Evolutionary conservation across 2,797 vertebrate species (phyloP), one percentile per base, ranked within the genome.

Genomic region (Sebastes itinus): DNA sequence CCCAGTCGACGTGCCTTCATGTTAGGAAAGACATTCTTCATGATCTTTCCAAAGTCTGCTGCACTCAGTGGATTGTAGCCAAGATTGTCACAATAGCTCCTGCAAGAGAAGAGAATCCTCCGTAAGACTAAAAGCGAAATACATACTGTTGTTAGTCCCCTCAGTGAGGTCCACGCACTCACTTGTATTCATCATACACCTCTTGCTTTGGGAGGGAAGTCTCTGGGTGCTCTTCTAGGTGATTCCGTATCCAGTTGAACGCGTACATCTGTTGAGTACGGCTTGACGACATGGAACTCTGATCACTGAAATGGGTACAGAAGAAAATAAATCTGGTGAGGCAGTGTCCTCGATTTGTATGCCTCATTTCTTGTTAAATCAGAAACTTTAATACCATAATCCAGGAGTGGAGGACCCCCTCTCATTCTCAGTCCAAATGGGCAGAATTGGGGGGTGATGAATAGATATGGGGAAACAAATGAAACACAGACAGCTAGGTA

Each of bases 41-140:
- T 99, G 90, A 99, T 99, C 96, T 99, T 99, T 87, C 99, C 99
- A 88, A 99, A 99, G 95, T 99, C 99, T 92, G 99, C 98, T 87
- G 98, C 98, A 94, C 99, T 99, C 96, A 99, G 96, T 84, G 98
- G 97, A 90, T 99, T 98, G 95, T 99, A 99, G 94, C 97, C 97
- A 72, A 99, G 98, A 97, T 99, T 99, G 97, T 99, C 99, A 96
- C 99, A 99, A 95, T 99, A 99, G 95, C 98, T 99, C 97, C 99
- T 99, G 94, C 54, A 96, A 96, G 59, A 90, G n/a, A 88, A 61
- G 61, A 79, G 4, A 72, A 32, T 32, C 25, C 9, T 2, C 20
- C 46, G 2, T 46, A 0, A 76, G 14, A 68, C 1, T 49, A 14
- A 33, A 8, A 66, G 20, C 0, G 1, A 54, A 18, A 46, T 1